phyloP scores from a whole-genome alignment of 1,140 invertebrate genomes.

The Drosophila persimilis region DNA sequence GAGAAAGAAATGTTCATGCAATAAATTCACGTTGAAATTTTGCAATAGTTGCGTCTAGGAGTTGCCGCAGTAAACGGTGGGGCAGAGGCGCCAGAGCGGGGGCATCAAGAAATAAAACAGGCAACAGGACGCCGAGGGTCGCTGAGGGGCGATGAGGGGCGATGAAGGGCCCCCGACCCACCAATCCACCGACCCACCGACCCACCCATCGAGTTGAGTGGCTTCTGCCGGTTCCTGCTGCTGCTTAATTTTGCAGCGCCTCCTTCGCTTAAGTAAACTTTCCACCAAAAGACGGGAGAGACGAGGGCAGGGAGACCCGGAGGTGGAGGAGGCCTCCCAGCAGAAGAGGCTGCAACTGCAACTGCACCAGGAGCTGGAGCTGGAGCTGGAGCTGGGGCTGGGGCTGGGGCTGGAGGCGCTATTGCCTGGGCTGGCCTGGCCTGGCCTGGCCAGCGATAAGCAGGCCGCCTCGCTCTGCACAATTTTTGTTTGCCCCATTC shows the following conservation, averaged over 20 bases:
- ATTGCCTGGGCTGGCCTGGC: neutral
- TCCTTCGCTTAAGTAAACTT: constrained; percentile 60
- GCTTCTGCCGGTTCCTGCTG: constrained; percentile 39
- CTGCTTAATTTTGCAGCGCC: constrained; percentile 61
- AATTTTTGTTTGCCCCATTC: constrained; percentile 69
- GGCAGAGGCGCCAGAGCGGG: constrained; percentile 10
- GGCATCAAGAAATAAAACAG: constrained; percentile 53
- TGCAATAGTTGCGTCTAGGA: constrained; percentile 68
- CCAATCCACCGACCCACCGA: neutral
- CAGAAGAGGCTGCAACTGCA: neutral
- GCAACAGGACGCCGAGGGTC: neutral
- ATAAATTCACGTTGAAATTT: constrained; percentile 76
- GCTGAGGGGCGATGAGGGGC: constrained; percentile 1
- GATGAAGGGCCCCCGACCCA: neutral
- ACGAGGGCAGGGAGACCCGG: neutral
- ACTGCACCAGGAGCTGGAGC: too few relatives aligned
- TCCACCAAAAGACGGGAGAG: neutral
- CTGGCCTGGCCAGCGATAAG: constrained; percentile 53
- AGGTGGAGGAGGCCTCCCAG: too few relatives aligned
- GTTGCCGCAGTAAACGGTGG: constrained; percentile 46
- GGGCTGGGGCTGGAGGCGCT: neutral
- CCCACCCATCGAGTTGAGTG: constrained; percentile 37
- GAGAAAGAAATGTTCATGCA: constrained; percentile 60
- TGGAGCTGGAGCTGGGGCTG: too few relatives aligned
- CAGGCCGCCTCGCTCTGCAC: constrained; percentile 38